Conservation (phyloP, 1,140 invertebrate species). For the Globodera ellingtonae region DNA sequence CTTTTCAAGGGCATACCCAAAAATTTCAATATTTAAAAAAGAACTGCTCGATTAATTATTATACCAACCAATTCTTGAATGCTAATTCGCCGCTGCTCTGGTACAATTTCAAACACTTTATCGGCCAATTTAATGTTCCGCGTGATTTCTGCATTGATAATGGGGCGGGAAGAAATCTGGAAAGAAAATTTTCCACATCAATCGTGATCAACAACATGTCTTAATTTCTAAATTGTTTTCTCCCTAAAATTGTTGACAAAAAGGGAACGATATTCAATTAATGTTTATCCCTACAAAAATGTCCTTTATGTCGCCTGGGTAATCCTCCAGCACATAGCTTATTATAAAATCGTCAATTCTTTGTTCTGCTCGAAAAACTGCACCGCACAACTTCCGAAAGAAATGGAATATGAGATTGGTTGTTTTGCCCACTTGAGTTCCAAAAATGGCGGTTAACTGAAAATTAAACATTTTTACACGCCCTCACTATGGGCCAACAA, state of each 20-base stretch:
- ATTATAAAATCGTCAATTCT: not conserved
- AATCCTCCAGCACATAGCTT: constrained; percentile 9
- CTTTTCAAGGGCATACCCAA: not conserved
- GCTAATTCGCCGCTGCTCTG: constrained; percentile 14
- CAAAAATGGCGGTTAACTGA: constrained; percentile 6
- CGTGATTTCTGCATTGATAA: constrained; percentile 6
- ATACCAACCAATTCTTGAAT: constrained; percentile 16
- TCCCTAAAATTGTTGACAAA: no score
- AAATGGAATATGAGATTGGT: not conserved
- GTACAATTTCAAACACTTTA: constrained; percentile 29
- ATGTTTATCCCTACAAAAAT: constrained; percentile 19
- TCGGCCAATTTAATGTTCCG: constrained; percentile 23
- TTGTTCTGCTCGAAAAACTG: not conserved
- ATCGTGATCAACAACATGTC: no score
- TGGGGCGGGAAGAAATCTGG: constrained; percentile 10
- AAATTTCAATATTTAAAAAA: no score
- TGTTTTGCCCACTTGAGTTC: not conserved
- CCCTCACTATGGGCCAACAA: no score
- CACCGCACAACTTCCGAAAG: not conserved
- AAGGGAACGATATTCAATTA: not conserved
- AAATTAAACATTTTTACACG: not conserved
- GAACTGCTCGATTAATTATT: not conserved
- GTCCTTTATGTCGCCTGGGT: constrained; percentile 17
- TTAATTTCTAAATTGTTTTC: no score
- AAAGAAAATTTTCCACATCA: not conserved